Percentiles rank a stretch among this genome's conserved stretches.
Evolutionary conservation across 2,797 vertebrate genomes (phyloP).

Genomic region (Petrocephalus sullivani): DNA sequence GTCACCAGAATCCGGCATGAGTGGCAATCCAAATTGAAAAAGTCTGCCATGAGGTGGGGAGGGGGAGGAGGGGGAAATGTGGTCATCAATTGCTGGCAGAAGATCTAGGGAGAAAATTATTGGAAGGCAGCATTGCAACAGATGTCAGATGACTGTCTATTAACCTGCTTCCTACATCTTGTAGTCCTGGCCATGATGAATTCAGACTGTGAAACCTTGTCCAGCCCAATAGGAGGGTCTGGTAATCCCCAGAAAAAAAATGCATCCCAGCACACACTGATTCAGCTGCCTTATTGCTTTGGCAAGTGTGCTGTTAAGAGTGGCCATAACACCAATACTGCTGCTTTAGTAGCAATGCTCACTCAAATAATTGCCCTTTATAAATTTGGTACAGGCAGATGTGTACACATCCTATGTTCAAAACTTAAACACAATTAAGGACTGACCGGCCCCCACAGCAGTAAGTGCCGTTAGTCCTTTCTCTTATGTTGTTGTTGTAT

Average conservation of each 20-base stretch:
- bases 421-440: background rate
- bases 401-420: background rate
- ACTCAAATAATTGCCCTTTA: slow-evolving; percentile 11
- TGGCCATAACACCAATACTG: slow-evolving; percentile 45
- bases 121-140: slow-evolving; percentile 70
- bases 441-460: background rate
- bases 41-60: slow-evolving; percentile 47
- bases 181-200: slow-evolving; percentile 62
- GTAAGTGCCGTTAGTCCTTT: background rate
- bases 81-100: slow-evolving; percentile 75
- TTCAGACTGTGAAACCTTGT: slow-evolving; percentile 71
- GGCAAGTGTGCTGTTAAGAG: slow-evolving; percentile 48
- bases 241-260: slow-evolving; percentile 54
- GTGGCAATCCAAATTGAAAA: slow-evolving; percentile 59
- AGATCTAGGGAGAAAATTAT: slow-evolving; percentile 69
- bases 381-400: background rate
- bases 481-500: background rate
- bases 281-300: slow-evolving; percentile 56
- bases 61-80: slow-evolving; percentile 41
- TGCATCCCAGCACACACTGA: slow-evolving; percentile 58
- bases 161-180: slow-evolving; percentile 73
- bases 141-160: slow-evolving; percentile 79
- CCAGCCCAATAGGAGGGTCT: slow-evolving; percentile 66
- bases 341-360: slow-evolving; percentile 39
- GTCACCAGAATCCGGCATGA: slow-evolving; percentile 55